Evolutionary conservation across 2,888 invertebrate species (phyloP), one percentile per base, ranked within the genome.

Genomic region (Odontocolon sp.): DNA sequence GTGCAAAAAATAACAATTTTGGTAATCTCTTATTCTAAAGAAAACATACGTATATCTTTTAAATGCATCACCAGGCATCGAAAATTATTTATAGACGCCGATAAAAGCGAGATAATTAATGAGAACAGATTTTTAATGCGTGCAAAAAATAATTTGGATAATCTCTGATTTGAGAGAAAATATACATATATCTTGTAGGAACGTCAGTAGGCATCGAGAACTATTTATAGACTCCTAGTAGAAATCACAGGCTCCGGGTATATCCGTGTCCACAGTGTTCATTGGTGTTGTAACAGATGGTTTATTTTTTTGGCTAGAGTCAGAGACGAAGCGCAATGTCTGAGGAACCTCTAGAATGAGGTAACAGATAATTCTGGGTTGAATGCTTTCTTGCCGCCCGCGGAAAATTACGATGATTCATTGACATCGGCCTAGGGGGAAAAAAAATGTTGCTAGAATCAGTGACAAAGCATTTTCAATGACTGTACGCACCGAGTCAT

Each of bases 141-240:
- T 9, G 8, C 4, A 66, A 74, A 66, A 78, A 79, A 81, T 82
- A 73, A 82, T 85, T 81, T 80, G 81, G 82, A 81, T 23, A 26
- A 26, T 83, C 80, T 82, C 81, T 82, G 83, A 85, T 84, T 87
- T 79, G 87, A 86, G 82, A 87, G 87, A 87, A 89, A 68, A 64
- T 61, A 52, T 40, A 61, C 47, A 47, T 86, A 86, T 86, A 84
- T 83, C 83, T 83, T 84, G 85, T 86, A 86, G 85, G 86, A 87
- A 87, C 86, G 85, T 87, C 85, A 57, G 77, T 64, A 86, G 84
- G 83, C 86, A 88, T 87, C 85, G 84, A 57, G 83, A 81, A 82
- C 87, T 89, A 89, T 89, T 89, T 86, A 87, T 90, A 89, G 88
- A 80, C 81, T 83, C 83, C 85, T 87, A 86, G 87, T 88, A 87